Evolutionary conservation across 2,113 vertebrate species (phyloP).

Genomic region (Vicugna pacos): DNA sequence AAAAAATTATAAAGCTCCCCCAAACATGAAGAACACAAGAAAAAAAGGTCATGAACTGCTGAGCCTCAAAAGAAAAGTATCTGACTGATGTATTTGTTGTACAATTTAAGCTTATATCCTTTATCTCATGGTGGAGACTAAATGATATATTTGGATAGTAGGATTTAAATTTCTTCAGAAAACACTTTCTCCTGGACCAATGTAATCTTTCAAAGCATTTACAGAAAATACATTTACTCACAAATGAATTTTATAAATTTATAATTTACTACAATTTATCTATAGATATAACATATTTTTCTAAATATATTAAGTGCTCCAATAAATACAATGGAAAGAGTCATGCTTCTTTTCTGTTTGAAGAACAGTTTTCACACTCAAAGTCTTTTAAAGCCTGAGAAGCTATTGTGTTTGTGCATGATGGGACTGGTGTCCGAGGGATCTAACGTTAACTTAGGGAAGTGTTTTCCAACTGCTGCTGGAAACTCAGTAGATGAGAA

Average conservation of each 20-base stretch:
- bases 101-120: background rate
- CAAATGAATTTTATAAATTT: background rate
- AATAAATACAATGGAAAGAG: background rate
- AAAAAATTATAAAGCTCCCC: background rate
- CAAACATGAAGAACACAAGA: background rate
- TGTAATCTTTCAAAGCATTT: background rate
- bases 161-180: constrained; percentile 30
- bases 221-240: constrained; percentile 12
- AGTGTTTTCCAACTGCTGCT: background rate
- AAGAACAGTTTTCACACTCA: background rate
- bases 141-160: background rate
- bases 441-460: background rate
- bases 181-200: background rate
- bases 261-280: background rate
- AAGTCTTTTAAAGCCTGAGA: background rate
- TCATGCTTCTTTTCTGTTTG: background rate
- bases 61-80: background rate
- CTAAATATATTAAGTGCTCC: background rate
- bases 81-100: background rate
- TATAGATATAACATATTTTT: background rate
- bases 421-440: background rate
- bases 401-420: background rate
- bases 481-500: background rate
- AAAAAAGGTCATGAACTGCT: background rate
- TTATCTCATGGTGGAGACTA: background rate